phyloP scores from a whole-genome alignment of 2,797 vertebrate species.

The Limnodromus scolopaceus region DNA sequence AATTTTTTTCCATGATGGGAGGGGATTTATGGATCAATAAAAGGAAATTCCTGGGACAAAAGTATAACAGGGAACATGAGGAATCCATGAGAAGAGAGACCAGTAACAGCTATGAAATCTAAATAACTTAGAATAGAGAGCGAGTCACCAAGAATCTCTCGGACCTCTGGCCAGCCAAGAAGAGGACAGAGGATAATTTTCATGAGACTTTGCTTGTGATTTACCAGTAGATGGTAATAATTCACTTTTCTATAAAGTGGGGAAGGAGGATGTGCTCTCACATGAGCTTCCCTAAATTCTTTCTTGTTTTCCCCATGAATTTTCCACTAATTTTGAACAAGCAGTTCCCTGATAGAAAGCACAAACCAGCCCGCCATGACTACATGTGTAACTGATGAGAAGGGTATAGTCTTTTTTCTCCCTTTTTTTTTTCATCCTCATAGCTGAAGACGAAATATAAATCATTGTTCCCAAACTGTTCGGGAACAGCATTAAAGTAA shows the following conservation, averaged over 20 bases:
- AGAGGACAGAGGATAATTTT: not conserved
- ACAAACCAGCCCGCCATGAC: not conserved
- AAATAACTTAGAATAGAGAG: not conserved
- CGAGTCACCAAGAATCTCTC: not conserved
- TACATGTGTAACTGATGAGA: slow-evolving; percentile 45
- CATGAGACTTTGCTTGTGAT: not conserved
- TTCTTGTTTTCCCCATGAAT: not conserved
- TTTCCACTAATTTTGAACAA: not conserved
- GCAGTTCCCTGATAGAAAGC: not conserved
- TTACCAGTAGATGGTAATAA: not conserved
- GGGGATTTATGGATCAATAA: not conserved
- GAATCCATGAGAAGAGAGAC: not conserved
- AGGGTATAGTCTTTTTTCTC: not conserved
- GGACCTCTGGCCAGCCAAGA: not conserved
- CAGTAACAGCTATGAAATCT: not conserved
- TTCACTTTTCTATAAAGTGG: rapidly evolving
- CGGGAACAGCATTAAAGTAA: slow-evolving; percentile 53
- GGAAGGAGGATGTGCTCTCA: not conserved
- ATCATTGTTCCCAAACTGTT: slow-evolving; percentile 43
- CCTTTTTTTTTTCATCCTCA: not conserved
- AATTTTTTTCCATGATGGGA: not conserved
- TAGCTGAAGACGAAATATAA: slow-evolving; percentile 11
- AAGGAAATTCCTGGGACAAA: not conserved
- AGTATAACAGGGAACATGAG: not conserved
- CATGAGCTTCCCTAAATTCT: not conserved